Percentiles rank a stretch among this genome's conserved stretches.
Evolutionary conservation across 2,888 invertebrate species (phyloP).

Genomic region (Andrena hattorfiana): DNA sequence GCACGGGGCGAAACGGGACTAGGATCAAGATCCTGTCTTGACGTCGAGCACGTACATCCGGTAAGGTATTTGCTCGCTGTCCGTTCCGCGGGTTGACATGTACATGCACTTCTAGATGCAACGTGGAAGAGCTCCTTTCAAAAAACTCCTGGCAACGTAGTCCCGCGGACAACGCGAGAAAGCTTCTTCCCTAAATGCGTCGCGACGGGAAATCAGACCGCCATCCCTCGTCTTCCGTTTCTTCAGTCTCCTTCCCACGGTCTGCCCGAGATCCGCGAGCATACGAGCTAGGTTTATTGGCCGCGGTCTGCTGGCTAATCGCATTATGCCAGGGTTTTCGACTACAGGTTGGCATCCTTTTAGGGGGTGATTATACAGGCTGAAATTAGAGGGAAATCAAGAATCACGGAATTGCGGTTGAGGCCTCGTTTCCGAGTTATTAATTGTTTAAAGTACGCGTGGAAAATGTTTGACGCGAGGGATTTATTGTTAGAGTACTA

Average conservation of each 20-base stretch:
- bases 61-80: constrained; percentile 64
- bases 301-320: constrained; percentile 2
- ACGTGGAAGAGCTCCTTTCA: constrained; percentile 34
- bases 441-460: too few relatives aligned
- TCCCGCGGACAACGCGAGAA: constrained; percentile 55
- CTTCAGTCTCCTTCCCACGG: background rate
- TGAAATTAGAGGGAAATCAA: too few relatives aligned
- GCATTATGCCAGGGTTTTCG: too few relatives aligned
- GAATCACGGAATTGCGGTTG: too few relatives aligned
- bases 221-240: background rate
- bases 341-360: too few relatives aligned
- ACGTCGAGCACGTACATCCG: constrained; percentile 60
- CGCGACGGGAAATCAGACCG: constrained; percentile 40
- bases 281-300: constrained; percentile 23
- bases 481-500: too few relatives aligned
- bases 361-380: too few relatives aligned
- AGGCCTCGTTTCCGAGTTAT: too few relatives aligned
- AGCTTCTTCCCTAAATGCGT: constrained; percentile 56
- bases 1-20: constrained; percentile 10
- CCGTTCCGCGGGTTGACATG: constrained; percentile 53
- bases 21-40: constrained; percentile 56
- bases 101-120: constrained; percentile 60
- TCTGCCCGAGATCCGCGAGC: background rate
- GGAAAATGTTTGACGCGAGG: too few relatives aligned
- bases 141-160: constrained; percentile 54